Evolutionary conservation across 2,888 invertebrate genomes (phyloP).

Genomic region (Gerris lacustris): DNA sequence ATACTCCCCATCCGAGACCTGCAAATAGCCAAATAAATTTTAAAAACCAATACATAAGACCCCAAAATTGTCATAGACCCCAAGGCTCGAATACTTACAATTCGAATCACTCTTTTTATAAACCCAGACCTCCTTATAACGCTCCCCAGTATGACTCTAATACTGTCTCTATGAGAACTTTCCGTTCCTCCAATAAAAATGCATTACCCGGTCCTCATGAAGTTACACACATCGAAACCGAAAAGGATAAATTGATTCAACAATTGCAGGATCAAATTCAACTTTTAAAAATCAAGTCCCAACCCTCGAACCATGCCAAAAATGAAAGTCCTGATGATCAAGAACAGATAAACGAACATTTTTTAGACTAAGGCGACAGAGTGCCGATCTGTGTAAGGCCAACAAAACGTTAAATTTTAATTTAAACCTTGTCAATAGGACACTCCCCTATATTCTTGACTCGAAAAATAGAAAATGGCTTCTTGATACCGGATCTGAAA

Average conservation of each 20-base stretch:
- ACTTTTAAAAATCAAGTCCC: neutral
- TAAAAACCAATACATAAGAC: neutral
- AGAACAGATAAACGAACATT: neutral
- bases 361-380: conserved; percentile 6
- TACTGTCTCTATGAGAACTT: conserved; percentile 11
- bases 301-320: neutral
- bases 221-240: neutral
- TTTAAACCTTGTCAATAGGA: conserved; percentile 5
- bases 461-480: conserved; percentile 14
- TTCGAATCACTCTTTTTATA: neutral
- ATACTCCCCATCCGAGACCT: neutral
- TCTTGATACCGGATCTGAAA: conserved; percentile 14
- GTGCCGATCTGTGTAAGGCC: neutral
- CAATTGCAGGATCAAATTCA: neutral
- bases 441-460: conserved; percentile 13
- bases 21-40: neutral
- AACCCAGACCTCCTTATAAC: neutral
- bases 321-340: neutral
- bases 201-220: neutral
- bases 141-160: neutral
- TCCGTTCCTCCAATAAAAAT: neutral
- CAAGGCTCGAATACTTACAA: neutral
- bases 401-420: neutral
- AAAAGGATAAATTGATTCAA: neutral
- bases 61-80: neutral